Base-by-base conservation (phyloP, 2,888 invertebrate species). In the Eupithecia insigniata region DNA sequence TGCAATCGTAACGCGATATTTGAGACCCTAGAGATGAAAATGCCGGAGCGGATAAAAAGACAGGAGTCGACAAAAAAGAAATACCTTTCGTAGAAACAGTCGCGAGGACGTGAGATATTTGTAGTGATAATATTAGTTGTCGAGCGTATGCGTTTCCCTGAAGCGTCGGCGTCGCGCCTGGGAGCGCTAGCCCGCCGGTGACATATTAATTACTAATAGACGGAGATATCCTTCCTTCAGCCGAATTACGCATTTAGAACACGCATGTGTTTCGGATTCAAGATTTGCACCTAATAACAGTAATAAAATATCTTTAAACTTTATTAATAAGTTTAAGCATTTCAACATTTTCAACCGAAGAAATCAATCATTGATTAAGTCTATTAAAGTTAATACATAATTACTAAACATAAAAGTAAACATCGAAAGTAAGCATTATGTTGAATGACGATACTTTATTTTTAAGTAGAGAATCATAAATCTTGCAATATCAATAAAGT, bases 81-180 rank as follows among this genome's bases (percentile, higher is more conserved):
- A 75, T 75, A 73, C 64, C 77, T 81, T 93, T 92, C 91, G 78
- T 71, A 81, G 93, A 93, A 93, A 77, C 82, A 79, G 86, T 89
- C 80, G 87, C 88, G 82, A 71, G 82, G 80, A 87, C 88, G 90
- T 89, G 92, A 89, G 89, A 90, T 89, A 89, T 91, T 92, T 91
- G 90, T 87, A 81, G 86, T 87, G 90, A 92, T 91, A 92, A 92
- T 91, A 92, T 92, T 92, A 90, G 92, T 87, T 85, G 77, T 84
- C 26, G 84, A 67, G 71, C 36, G 67, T 69, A 80, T 78, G 84
- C 83, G 78, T 84, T 92, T 92, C 92, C 85, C 79, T 88, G 92
- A 92, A 92, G 68, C 80, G 83, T 61, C 61, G 61, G 67, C 80
- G 83, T 61, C 34, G 61, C 81, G 86, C 84, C 84, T 82, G 83